Percentiles rank a stretch among this genome's conserved stretches.
These are phyloP conservation scores for Arbacia lixula DNA, from an alignment of 53 echinoderm and acorn worm genomes.

Conservation along the genomic window DNA sequence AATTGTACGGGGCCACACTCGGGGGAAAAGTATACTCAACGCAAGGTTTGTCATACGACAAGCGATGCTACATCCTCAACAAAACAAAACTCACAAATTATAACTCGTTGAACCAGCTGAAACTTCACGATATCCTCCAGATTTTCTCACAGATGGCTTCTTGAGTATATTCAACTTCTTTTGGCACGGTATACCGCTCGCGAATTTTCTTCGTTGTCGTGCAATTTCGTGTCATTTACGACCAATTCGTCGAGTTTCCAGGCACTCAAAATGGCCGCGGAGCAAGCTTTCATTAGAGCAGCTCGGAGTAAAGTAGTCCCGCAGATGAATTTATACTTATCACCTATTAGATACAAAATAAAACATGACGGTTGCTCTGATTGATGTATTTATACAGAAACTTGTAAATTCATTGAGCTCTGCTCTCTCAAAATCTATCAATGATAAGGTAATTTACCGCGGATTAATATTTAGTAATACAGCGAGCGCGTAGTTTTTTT, in stretches of 20 bases:
- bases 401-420: too few species aligned
- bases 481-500: too few species aligned
- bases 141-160: conserved; percentile 54
- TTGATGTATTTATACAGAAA: too few species aligned
- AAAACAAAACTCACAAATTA: conserved; percentile 65
- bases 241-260: conserved; percentile 4
- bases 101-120: conserved; percentile 80
- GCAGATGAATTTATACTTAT: too few species aligned
- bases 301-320: too few species aligned
- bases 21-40: not conserved
- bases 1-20: not conserved
- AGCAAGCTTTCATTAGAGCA: too few species aligned
- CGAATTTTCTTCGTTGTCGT: conserved; percentile 41
- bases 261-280: conserved; percentile 47
- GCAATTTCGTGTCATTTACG: conserved; percentile 12
- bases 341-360: too few species aligned
- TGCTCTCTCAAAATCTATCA: too few species aligned
- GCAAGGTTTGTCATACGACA: not conserved
- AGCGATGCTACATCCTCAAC: not conserved
- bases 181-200: conserved; percentile 75
- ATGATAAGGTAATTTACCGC: too few species aligned
- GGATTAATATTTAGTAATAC: too few species aligned
- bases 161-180: conserved; percentile 57
- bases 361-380: too few species aligned
- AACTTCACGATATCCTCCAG: conserved; percentile 37